These are phyloP conservation scores for Agonopterix heracliana DNA, from an alignment of 2,888 invertebrate genomes.

Conservation along the genomic window DNA sequence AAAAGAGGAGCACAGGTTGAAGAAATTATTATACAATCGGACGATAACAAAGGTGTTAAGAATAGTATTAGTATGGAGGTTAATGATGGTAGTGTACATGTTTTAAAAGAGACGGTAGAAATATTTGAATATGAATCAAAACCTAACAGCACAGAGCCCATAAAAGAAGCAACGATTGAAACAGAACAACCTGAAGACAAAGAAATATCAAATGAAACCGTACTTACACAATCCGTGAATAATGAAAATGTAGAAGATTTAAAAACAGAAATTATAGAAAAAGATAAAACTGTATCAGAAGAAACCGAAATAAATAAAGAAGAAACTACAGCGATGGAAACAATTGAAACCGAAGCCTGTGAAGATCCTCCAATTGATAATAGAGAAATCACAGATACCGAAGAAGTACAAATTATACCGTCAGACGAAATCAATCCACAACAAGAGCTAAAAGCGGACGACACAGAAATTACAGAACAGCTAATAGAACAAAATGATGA, in stretches of 20 bases:
- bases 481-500: conserved; percentile 6
- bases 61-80: conserved; percentile 69
- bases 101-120: conserved; percentile 54
- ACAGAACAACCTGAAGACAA: too few species aligned
- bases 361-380: neutral
- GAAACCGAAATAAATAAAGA: neutral
- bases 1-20: conserved; percentile 46
- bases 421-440: neutral
- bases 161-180: too few species aligned
- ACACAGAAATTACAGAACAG: neutral
- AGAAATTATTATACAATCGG: conserved; percentile 35
- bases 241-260: neutral
- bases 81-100: conserved; percentile 48
- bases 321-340: neutral
- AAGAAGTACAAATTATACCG: too few species aligned
- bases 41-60: conserved; percentile 49
- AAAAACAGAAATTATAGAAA: neutral
- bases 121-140: conserved; percentile 29
- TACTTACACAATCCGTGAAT: neutral
- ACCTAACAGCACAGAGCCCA: neutral
- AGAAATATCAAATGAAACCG: too few species aligned
- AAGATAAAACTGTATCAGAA: neutral
- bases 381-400: too few species aligned
- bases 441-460: neutral
- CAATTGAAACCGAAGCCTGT: neutral